phyloP scores from a whole-genome alignment of 2,888 invertebrate genomes.

The Leptopilina drosophilae region DNA sequence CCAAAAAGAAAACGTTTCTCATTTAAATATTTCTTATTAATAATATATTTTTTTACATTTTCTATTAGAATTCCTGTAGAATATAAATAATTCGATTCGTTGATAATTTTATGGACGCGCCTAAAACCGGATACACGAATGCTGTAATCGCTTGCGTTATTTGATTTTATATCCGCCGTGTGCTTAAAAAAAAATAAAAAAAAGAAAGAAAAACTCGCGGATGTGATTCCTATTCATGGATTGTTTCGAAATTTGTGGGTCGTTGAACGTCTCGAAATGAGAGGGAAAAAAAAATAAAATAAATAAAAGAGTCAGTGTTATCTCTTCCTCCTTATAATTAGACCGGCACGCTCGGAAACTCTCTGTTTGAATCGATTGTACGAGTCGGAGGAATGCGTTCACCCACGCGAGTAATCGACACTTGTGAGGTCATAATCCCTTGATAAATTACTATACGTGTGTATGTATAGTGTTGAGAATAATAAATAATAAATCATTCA shows the following conservation, averaged over 20 bases:
- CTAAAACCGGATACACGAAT: slow-evolving; percentile 26
- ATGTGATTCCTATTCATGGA: slow-evolving; percentile 36
- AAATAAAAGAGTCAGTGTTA: slow-evolving; percentile 4
- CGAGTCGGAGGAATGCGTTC: slow-evolving; percentile 36
- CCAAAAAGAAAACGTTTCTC: too few species aligned
- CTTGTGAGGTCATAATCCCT: slow-evolving; percentile 29
- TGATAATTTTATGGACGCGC: background rate
- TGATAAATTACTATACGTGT: slow-evolving; percentile 8
- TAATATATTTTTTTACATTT: background rate
- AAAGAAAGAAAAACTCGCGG: background rate
- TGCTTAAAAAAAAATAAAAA: too few species aligned
- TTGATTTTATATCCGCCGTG: slow-evolving; percentile 31
- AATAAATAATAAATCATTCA: slow-evolving; percentile 29
- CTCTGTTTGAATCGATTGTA: slow-evolving; percentile 21
- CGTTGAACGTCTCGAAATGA: slow-evolving; percentile 31
- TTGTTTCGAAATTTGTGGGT: slow-evolving; percentile 29
- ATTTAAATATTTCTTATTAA: too few species aligned
- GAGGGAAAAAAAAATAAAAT: background rate
- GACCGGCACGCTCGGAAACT: slow-evolving; percentile 32
- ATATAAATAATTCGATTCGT: too few species aligned
- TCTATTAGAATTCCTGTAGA: background rate
- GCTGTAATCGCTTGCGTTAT: background rate
- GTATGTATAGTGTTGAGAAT: background rate
- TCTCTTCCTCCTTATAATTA: slow-evolving; percentile 38
- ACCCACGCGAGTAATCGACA: slow-evolving; percentile 41